A percentile compares a stretch with the other conserved stretches of the same genome.
phyloP scores from a whole-genome alignment of 2,888 invertebrate genomes.

The Danaus chrysippus region DNA sequence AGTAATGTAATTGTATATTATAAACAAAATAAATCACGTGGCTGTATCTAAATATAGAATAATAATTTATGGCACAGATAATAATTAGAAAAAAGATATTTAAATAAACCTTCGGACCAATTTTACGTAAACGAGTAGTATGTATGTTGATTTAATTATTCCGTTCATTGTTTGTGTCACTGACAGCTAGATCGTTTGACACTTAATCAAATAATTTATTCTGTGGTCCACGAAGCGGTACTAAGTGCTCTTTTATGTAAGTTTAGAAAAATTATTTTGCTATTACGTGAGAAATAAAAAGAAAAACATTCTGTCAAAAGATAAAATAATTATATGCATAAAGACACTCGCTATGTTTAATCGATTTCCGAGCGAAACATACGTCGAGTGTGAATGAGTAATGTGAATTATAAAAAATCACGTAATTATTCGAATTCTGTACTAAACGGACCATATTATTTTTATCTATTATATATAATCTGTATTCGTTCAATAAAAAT shows the following conservation, averaged over 20 bases:
- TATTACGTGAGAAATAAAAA: slow-evolving; percentile 1
- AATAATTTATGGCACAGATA: slow-evolving; percentile 38
- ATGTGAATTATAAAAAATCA: neutral
- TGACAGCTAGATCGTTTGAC: slow-evolving; percentile 18
- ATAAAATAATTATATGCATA: neutral
- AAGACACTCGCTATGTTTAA: slow-evolving; percentile 9
- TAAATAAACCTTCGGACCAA: slow-evolving; percentile 67
- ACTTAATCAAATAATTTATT: slow-evolving; percentile 3
- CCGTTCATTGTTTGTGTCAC: slow-evolving; percentile 40
- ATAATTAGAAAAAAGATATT: slow-evolving; percentile 35
- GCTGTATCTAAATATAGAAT: slow-evolving; percentile 22
- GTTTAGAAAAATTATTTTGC: slow-evolving; percentile 5
- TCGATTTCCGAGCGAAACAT: slow-evolving; percentile 14
- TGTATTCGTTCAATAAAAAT: slow-evolving; percentile 27
- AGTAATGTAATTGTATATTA: neutral
- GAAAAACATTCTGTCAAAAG: neutral
- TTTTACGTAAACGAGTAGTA: slow-evolving; percentile 69
- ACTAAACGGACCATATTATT: slow-evolving; percentile 5
- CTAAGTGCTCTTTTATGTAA: slow-evolving; percentile 6
- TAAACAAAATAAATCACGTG: slow-evolving; percentile 10
- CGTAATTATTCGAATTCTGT: slow-evolving; percentile 1
- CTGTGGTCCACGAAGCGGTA: slow-evolving; percentile 12
- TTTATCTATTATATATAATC: slow-evolving; percentile 10
- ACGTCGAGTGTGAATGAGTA: neutral
- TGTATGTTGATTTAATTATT: slow-evolving; percentile 30